Evolutionary conservation across 2,797 vertebrate species (phyloP), one percentile per base, ranked within the genome.

Genomic region (Podargus strigoides): DNA sequence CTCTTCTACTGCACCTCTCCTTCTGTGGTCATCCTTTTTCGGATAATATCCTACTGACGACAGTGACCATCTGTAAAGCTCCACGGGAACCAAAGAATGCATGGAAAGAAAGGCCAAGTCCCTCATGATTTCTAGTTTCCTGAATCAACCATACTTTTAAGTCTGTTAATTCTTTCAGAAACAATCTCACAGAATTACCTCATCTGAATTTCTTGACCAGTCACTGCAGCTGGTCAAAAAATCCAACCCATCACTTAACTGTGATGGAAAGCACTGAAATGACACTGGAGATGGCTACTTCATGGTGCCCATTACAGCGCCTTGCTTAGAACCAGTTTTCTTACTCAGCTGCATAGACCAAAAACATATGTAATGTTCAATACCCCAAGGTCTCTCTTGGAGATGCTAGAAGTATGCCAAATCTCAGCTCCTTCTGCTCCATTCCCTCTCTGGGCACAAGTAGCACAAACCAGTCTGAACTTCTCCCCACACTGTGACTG

Each of bases 311-410:
- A 21, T 34, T 22, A 70, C 26, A 80, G 49, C 2, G 2, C 5
- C 37, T 20, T 37, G 50, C 63, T 23, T 63, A 89, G 44, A 81
- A 63, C 39, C 16, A 47, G 22, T 11, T n/a, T 3, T 53, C 59
- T 64, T 14, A 10, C 39, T 62, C 3, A 1, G 7, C 32, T 23
- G 18, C 32, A 59, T 4, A 69, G 60, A 55, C 13, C 60, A 78
- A 66, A 56, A 8, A 12, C 63, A 47, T 7, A 14, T 0, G 0
- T 8, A 23, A 23, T 14, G 26, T 23, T 85, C 81, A 32, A 7
- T 3, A 14, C 17, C 23, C 12, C 23, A 39, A 8, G 23, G 53
- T 52, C 24, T 53, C 69, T 68, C 60, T 27, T 18, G 39, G 16
- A 67, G 34, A 75, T 1, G 2, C 63, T 7, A 36, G 4, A 83